phyloP scores from a whole-genome alignment of 2,888 invertebrate genomes.

The Carcina quercana region DNA sequence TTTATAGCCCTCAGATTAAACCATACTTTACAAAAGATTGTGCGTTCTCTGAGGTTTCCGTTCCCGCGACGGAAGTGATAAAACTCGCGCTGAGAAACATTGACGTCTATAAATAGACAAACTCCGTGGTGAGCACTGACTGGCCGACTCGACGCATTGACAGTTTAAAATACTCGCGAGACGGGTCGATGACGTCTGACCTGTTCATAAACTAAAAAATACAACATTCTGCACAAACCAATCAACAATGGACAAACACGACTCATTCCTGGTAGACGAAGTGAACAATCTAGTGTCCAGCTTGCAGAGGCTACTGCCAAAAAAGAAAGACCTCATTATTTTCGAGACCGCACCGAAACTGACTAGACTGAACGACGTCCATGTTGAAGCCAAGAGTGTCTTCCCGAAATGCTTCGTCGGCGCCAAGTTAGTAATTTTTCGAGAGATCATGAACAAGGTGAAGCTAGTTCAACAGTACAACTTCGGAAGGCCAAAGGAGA shows the following conservation, averaged over 20 bases:
- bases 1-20: too few relatives aligned
- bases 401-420: constrained; percentile 63
- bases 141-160: constrained; percentile 43
- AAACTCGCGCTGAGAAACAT: constrained; percentile 17
- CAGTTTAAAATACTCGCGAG: constrained; percentile 51
- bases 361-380: constrained; percentile 48
- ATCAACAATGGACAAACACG: constrained; percentile 58
- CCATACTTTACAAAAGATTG: too few relatives aligned
- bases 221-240: constrained; percentile 23
- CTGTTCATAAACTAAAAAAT: constrained; percentile 41
- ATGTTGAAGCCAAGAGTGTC: constrained; percentile 55
- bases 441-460: constrained; percentile 54
- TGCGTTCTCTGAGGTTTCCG: background rate
- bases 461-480: constrained; percentile 59
- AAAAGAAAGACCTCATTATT: constrained; percentile 47
- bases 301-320: constrained; percentile 53
- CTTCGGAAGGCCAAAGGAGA: constrained; percentile 50
- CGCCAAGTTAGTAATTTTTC: constrained; percentile 45
- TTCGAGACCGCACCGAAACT: constrained; percentile 34
- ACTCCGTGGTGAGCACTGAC: constrained; percentile 48
- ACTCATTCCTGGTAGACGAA: constrained; percentile 53
- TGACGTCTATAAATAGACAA: constrained; percentile 36
- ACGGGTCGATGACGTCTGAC: constrained; percentile 59
- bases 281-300: constrained; percentile 48
- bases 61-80: constrained; percentile 15